Evolutionary conservation across 2,888 invertebrate genomes (phyloP), one percentile per base, ranked within the genome.

Genomic region (Nematopogon swammerdamellus): DNA sequence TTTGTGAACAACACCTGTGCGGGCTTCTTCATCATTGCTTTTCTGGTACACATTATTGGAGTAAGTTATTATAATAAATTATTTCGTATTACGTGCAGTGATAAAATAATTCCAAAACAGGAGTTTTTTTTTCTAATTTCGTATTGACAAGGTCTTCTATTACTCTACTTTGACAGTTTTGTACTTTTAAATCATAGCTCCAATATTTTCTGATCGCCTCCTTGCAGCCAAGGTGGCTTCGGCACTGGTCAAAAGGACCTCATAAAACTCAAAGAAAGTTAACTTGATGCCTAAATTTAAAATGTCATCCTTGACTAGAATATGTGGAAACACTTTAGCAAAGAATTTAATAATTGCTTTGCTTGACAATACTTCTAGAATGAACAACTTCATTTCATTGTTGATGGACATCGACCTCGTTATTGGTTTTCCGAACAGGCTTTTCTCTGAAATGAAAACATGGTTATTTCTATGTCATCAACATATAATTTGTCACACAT

Each of bases 251-350:
- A 84, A 53, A 48, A 85, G 66, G 16, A 74, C 74, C 63, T 85
- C 83, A 55, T 83, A 84, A 63, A 85, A 85, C 64, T 85, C 85
- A 25, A 81, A 74, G 63, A 85, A 85, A 1, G 81, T 80, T 44
- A 85, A 60, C 57, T 77, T 63, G 56, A 83, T 72, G 47, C 82
- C 68, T 51, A 84, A 67, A 57, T 82, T 60, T 55, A 80, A 65
- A 45, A 83, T 70, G 50, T 65, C 61, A 10, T 62, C 60, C 1
- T 55, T 57, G 8, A 62, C 56, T 46, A 59, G 63, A 25, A 85
- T 62, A 51, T 65, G 62, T 6, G 84, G 83, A 58, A 85, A 85
- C 53, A 83, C 69, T 14, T 56, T 50, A 0, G 64, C 56, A 56
- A 73, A 70, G 59, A 70, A 66, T 51, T 62, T 60, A 47, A 74